These are phyloP conservation scores for Dascyllus trimaculatus DNA, from an alignment of 2,113 vertebrate species.

Conservation along the genomic window DNA sequence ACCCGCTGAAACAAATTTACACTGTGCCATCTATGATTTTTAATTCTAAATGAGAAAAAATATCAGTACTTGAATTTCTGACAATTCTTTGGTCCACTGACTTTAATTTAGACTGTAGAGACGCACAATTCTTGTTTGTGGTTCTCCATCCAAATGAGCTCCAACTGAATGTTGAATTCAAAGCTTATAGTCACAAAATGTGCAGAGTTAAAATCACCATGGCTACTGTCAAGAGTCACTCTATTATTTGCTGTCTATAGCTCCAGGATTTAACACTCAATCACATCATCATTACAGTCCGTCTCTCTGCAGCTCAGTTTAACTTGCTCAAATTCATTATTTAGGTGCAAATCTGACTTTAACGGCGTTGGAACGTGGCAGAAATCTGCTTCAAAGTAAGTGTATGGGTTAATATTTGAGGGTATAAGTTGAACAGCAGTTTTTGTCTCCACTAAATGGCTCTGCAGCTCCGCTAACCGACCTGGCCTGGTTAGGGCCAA, in stretches of 20 bases:
- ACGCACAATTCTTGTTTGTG: conserved; percentile 1
- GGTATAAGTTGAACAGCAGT: conserved; percentile 13
- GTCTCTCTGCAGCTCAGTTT: neutral
- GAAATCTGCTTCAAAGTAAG: conserved; percentile 9
- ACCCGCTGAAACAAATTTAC: neutral
- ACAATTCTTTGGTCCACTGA: neutral
- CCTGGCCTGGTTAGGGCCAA: conserved; percentile 17
- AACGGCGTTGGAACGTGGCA: neutral
- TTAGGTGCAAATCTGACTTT: neutral
- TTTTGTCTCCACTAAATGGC: conserved; percentile 48
- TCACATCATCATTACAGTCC: conserved; percentile 11
- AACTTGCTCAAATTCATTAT: neutral
- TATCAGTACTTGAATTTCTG: neutral
- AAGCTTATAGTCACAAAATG: conserved; percentile 19
- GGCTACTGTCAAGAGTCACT: conserved; percentile 8
- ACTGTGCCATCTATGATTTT: neutral
- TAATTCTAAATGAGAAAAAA: neutral
- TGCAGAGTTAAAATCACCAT: conserved; percentile 20
- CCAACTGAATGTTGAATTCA: conserved; percentile 6
- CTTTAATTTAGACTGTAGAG: conserved; percentile 1
- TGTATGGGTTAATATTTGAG: conserved; percentile 3
- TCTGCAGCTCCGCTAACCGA: conserved; percentile 14
- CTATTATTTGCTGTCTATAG: neutral
- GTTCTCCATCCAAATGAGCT: conserved; percentile 1
- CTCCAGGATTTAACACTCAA: neutral